Base-by-base conservation (phyloP, 2,113 vertebrate species). In the sheep (Ovis aries) region DNA sequence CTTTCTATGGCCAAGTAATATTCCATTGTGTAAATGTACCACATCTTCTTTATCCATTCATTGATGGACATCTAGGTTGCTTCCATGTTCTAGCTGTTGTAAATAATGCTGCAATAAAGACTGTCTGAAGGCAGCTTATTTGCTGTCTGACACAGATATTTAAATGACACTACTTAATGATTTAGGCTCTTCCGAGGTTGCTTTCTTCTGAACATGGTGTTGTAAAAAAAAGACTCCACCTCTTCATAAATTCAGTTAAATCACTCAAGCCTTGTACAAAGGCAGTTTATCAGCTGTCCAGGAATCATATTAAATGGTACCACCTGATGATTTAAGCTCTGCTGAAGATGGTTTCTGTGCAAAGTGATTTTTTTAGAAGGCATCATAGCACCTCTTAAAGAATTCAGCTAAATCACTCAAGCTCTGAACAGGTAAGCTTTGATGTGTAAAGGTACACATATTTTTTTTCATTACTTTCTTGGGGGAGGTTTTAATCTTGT, bases 311-410 rank as follows among this genome's bases (percentile, higher is more conserved):
- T 95, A 80, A 94, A 93, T 59, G 8, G 17, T 45, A 90, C 3
- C 52, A 16, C 6, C 87, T 81, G 52, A 91, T 71, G 7, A 86
- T 53, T 96, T 85, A 92, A 83, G 64, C 80, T 85, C 52, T 43
- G 17, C 4, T 81, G 62, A 96, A 95, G 52, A 85, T 67, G 2
- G 5, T 48, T 78, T 96, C 23, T 86, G 7, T 82, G 16, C 62
- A 92, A 55, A 88, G 50, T 59, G 21, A 74, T 64, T 59, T 92
- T 95, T 67, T 95, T 77, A 62, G 29, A 97, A 91, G 85, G 25
- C 21, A 93, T 59, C 27, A 74, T 36, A 88, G 14, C 17, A 96
- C 31, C 7, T 93, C 27, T 95, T 89, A 93, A 29, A 40, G 4
- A 82, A 94, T 53, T 95, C 33, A 91, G 48, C 55, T 74, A 95